Conservation (phyloP, 1,140 invertebrate genomes). For the Magallana ariakensis region DNA sequence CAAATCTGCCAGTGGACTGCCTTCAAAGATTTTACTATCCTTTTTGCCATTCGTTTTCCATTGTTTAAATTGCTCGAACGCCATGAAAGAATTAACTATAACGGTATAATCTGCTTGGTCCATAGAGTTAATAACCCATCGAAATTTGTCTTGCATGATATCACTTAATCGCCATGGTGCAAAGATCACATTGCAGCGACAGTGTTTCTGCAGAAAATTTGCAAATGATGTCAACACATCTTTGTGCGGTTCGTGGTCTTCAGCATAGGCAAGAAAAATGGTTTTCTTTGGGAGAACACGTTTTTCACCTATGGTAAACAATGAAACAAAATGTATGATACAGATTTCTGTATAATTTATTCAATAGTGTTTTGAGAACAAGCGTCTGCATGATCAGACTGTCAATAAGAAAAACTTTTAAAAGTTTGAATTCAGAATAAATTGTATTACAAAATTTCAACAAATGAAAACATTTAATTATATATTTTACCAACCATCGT, state of each 20-base stretch:
- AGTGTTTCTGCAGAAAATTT: conserved; percentile 51
- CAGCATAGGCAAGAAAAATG: conserved; percentile 53
- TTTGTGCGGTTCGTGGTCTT: conserved; percentile 54
- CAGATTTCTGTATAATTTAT: not conserved
- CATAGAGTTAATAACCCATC: conserved; percentile 49
- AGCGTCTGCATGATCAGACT: too few relatives aligned
- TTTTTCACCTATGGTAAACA: not conserved
- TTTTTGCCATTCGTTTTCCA: conserved; percentile 41
- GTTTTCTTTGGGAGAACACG: conserved; percentile 23
- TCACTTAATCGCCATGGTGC: conserved; percentile 50
- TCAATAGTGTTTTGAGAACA: too few relatives aligned
- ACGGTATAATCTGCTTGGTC: conserved; percentile 47
- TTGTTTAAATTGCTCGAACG: conserved; percentile 44
- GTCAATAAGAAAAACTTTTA: too few relatives aligned
- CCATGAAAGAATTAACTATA: conserved; percentile 45
- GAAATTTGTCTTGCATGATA: conserved; percentile 50
- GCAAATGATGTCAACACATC: conserved; percentile 52
- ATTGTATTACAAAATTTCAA: too few relatives aligned
- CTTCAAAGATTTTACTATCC: not conserved
- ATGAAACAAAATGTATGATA: not conserved
- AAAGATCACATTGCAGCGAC: conserved; percentile 56
- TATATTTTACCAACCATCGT: too few relatives aligned
- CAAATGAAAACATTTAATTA: too few relatives aligned
- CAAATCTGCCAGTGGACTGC: conserved; percentile 43
- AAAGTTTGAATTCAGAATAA: too few relatives aligned